Evolutionary conservation across 2,797 vertebrate genomes (phyloP).

Genomic region (Amphiprion clarkii): DNA sequence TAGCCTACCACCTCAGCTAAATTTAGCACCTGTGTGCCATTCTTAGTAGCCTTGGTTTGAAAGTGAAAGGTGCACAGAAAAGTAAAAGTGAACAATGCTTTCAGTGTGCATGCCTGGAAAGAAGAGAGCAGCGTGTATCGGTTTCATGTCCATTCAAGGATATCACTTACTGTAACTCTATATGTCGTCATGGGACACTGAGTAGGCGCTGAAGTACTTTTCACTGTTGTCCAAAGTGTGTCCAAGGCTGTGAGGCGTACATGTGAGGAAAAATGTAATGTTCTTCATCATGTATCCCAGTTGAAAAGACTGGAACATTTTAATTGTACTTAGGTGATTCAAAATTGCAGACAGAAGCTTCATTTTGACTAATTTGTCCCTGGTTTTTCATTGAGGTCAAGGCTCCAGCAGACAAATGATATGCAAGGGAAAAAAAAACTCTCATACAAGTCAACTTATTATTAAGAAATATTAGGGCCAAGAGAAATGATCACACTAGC

Average conservation of each 20-base stretch:
- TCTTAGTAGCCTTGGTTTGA: constrained; percentile 45
- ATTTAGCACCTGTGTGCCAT: constrained; percentile 59
- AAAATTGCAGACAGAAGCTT: constrained; percentile 22
- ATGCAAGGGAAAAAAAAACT: constrained; percentile 35
- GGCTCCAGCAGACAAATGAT: constrained; percentile 45
- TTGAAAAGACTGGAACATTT: constrained; percentile 8
- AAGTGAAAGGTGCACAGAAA: constrained; percentile 73
- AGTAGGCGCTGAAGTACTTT: constrained; percentile 55
- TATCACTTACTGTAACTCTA: constrained; percentile 80
- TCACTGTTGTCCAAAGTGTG: constrained; percentile 60
- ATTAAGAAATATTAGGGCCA: constrained; percentile 69
- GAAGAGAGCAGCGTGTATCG: constrained; percentile 60
- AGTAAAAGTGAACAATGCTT: constrained; percentile 77
- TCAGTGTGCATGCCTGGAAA: constrained; percentile 67
- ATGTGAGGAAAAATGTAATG: constrained; percentile 6
- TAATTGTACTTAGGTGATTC: not conserved
- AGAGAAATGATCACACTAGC: constrained; percentile 67
- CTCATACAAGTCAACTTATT: constrained; percentile 57
- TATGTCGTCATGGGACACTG: constrained; percentile 63
- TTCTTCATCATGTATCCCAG: not conserved
- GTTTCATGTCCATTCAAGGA: constrained; percentile 70
- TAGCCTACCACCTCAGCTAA: constrained; percentile 42
- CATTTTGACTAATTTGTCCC: constrained; percentile 24
- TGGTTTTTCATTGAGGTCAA: constrained; percentile 54
- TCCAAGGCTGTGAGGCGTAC: constrained; percentile 23